Base-by-base conservation (phyloP, 1,140 invertebrate genomes). In the Macrocentrus cingulum region DNA sequence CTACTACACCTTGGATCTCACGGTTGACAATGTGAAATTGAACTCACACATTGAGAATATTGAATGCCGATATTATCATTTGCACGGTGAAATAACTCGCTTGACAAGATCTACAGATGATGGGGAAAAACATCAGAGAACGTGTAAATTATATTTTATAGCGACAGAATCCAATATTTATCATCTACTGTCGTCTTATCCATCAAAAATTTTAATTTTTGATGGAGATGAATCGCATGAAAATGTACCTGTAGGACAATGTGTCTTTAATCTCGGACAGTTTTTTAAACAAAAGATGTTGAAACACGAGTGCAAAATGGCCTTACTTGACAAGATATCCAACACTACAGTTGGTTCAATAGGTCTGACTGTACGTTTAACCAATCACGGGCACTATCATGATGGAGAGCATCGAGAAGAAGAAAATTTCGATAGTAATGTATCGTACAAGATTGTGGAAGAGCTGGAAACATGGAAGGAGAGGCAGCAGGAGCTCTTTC, bases 391-490 rank as follows among this genome's bases (percentile, higher is more conserved):
- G 41, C 66, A 71, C 59, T 67, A 74, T 60, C 68, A 64, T 56
- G 65, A 66, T 3, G 70, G 70, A 19, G 67, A 61, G 54, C 53
- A 56, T 53, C 52, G 61, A 70, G 71, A 42, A 34, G 73, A 76
- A 63, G 72, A 75, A 16, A 75, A 81, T 55, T 59, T 82, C 8
- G 75, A 82, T 51, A 80, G 82, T 23, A 70, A 71, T 57, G 69
- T 82, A 44, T 72, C 72, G 1, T 74, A 82, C 18, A 81, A 81
- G 73, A 81, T 82, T 60, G 72, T 83, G 11, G 69, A 78, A 18
- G 81, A 84, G 50, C 69, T 84, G 2, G 80, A 83, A 67, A 76
- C 72, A 2, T 84, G 82, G 82, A 83, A 82, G 64, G 76, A 81
- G 60, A 66, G 64, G 20, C 76, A 82, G 57, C 79, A 80, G 51